Conservation (phyloP, 2,113 vertebrate genomes). For the Pelecanoides urinatrix region DNA sequence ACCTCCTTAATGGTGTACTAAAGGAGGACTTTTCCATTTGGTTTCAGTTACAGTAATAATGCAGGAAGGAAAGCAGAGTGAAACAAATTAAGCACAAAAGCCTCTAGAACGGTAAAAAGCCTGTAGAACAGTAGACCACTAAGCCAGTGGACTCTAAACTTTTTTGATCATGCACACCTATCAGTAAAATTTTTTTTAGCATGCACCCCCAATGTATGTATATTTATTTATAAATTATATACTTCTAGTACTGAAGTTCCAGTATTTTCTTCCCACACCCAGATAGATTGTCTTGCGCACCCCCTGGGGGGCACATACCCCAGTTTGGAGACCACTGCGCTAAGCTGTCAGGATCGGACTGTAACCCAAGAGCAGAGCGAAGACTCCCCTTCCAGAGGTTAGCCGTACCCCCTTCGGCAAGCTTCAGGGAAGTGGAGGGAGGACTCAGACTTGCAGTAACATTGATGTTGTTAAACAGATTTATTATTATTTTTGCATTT, state of each 20-base stretch:
- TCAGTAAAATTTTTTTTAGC: neutral
- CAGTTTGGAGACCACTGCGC: neutral
- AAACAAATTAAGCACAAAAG: neutral
- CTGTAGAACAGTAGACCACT: neutral
- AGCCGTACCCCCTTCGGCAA: neutral
- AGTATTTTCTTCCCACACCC: neutral
- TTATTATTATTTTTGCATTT: neutral
- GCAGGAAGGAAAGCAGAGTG: neutral
- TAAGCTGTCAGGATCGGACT: neutral
- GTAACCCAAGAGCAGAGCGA: neutral
- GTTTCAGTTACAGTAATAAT: neutral
- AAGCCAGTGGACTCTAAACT: neutral
- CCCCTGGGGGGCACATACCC: neutral
- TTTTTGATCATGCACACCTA: rapidly evolving
- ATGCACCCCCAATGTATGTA: too few species aligned
- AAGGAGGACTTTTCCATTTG: neutral
- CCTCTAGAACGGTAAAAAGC: neutral
- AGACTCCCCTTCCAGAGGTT: neutral
- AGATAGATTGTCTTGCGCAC: neutral
- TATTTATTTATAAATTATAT: neutral
- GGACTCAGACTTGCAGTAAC: neutral
- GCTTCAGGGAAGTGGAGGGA: neutral
- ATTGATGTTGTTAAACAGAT: neutral
- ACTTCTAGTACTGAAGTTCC: neutral
- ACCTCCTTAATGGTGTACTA: neutral